These are phyloP conservation scores for Steinernema scapterisci DNA, from an alignment of 2,888 invertebrate genomes.

Conservation along the genomic window DNA sequence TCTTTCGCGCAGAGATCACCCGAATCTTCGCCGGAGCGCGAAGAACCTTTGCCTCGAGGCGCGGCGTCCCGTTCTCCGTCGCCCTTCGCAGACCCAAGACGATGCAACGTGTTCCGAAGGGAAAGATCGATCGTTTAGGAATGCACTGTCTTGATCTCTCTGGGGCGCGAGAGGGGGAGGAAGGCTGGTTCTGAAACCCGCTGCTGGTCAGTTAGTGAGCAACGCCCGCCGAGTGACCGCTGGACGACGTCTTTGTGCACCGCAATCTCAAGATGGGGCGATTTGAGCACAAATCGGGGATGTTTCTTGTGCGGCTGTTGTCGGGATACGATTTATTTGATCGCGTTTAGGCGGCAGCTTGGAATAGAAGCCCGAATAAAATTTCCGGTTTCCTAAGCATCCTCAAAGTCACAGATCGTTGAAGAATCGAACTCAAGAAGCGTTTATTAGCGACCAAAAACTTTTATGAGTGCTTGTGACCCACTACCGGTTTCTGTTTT, in stretches of 20 bases:
- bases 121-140: constrained; percentile 14
- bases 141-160: not conserved
- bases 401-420: too few relatives aligned
- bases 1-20: not conserved
- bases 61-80: not conserved
- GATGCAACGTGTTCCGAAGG: not conserved
- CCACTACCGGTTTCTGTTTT: constrained; percentile 10
- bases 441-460: not conserved
- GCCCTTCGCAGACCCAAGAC: not conserved
- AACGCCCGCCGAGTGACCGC: constrained; percentile 4
- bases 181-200: constrained; percentile 9
- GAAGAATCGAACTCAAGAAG: not conserved
- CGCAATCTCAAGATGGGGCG: not conserved
- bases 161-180: too few relatives aligned
- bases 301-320: too few relatives aligned
- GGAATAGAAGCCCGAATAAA: too few relatives aligned
- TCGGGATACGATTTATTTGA: too few relatives aligned
- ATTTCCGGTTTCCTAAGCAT: too few relatives aligned
- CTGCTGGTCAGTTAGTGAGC: not conserved
- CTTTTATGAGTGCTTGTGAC: not conserved
- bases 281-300: not conserved
- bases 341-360: too few relatives aligned
- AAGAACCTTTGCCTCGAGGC: not conserved
- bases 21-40: not conserved
- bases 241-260: not conserved